Evolutionary conservation across 2,113 vertebrate genomes (phyloP).

Genomic region (Cyphomyrus plagiostoma): DNA sequence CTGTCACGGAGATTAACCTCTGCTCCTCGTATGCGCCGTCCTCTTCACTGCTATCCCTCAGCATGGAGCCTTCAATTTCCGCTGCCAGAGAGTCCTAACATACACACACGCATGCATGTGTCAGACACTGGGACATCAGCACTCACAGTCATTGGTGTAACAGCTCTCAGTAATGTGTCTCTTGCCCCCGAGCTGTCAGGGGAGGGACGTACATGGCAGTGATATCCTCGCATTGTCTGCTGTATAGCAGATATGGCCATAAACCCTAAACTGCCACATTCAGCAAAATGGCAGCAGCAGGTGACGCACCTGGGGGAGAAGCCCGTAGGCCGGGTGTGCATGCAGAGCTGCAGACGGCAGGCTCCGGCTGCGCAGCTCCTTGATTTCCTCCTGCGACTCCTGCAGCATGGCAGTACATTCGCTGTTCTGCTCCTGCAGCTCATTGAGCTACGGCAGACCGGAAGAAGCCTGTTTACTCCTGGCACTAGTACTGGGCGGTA

Average conservation of each 20-base stretch:
- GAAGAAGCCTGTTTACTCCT: background rate
- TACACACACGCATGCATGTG: constrained; percentile 9
- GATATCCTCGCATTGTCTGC: background rate
- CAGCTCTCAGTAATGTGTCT: background rate
- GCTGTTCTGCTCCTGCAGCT: constrained; percentile 78
- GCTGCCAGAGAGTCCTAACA: constrained; percentile 87
- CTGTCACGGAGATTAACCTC: constrained; percentile 58
- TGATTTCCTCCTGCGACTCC: constrained; percentile 89
- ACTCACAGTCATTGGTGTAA: background rate
- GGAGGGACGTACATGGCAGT: background rate
- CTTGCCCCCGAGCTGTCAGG: background rate
- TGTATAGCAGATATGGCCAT: background rate
- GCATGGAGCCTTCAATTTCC: constrained; percentile 94
- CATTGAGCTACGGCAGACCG: constrained; percentile 69
- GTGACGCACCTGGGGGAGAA: constrained; percentile 77
- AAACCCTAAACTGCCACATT: background rate
- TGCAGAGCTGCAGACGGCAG: constrained; percentile 61
- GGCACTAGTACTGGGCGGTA: background rate
- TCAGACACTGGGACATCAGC: background rate
- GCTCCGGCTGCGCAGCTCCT: constrained; percentile 73
- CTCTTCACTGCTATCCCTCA: constrained; percentile 77
- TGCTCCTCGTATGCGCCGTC: constrained; percentile 69
- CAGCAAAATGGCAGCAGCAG: background rate
- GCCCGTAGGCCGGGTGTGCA: constrained; percentile 60
- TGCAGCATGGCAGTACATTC: constrained; percentile 93